Percentiles rank a stretch among this genome's conserved stretches.
phyloP scores from a whole-genome alignment of 2,888 invertebrate genomes.

The Lasioglossum calceatum region DNA sequence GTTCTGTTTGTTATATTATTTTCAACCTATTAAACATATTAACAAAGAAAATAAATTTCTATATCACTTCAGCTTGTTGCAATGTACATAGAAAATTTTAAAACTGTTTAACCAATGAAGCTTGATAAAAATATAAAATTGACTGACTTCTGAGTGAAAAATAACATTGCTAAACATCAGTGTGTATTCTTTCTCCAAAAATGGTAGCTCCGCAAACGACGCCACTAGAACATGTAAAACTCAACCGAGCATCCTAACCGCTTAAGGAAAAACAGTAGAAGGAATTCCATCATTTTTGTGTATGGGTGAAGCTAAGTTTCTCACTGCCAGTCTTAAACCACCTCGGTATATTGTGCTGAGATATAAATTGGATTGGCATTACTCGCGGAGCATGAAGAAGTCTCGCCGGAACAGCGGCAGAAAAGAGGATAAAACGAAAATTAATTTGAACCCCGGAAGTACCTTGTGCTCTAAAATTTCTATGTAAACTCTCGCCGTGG shows the following conservation, averaged over 20 bases:
- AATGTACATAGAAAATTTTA: no score
- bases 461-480: conserved; percentile 51
- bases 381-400: conserved; percentile 23
- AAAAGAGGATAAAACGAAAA: conserved; percentile 58
- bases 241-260: not conserved
- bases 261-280: not conserved
- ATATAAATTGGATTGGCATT: conserved; percentile 37
- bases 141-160: not conserved
- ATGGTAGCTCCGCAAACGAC: not conserved
- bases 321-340: conserved; percentile 1
- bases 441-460: conserved; percentile 51
- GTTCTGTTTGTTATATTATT: no score
- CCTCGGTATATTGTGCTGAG: conserved; percentile 12
- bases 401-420: conserved; percentile 18
- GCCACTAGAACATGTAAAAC: not conserved
- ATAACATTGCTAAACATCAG: not conserved
- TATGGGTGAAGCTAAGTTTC: not conserved
- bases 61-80: no score
- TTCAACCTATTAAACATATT: no score
- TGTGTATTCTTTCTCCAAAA: not conserved
- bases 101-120: not conserved
- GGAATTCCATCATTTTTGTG: not conserved
- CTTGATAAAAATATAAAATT: not conserved
- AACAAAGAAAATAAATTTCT: no score
- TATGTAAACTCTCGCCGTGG: conserved; percentile 45